phyloP scores from a whole-genome alignment of 2,113 vertebrate genomes.

The Aythya baeri region DNA sequence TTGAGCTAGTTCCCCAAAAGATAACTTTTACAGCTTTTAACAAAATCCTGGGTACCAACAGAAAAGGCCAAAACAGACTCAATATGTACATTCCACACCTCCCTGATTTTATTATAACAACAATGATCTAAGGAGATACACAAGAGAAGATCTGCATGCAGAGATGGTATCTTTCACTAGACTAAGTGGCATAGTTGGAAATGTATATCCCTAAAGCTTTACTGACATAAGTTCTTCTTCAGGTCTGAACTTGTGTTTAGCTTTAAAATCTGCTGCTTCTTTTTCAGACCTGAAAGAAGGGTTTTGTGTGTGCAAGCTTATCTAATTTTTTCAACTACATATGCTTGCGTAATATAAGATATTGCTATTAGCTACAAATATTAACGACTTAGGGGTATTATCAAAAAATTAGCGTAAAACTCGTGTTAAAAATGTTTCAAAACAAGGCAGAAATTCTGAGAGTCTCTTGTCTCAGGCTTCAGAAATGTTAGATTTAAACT shows the following conservation, averaged over 20 bases:
- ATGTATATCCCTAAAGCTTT: neutral
- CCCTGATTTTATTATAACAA: neutral
- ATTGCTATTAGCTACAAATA: neutral
- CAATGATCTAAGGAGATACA: neutral
- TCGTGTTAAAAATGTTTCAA: neutral
- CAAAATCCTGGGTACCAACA: neutral
- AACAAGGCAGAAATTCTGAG: neutral
- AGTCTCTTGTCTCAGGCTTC: neutral
- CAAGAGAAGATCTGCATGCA: neutral
- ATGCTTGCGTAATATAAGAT: neutral
- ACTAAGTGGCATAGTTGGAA: neutral
- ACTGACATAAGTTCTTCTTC: neutral
- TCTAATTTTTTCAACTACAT: neutral
- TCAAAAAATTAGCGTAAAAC: neutral
- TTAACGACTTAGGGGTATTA: neutral
- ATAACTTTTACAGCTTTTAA: neutral
- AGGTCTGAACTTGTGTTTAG: neutral
- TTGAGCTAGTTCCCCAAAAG: neutral
- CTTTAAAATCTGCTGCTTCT: neutral
- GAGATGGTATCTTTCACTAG: neutral
- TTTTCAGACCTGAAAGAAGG: neutral
- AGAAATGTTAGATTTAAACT: neutral
- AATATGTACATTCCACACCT: neutral
- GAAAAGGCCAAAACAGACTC: neutral
- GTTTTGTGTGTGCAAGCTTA: neutral